Base-by-base conservation (phyloP, 1,140 invertebrate genomes). In the Phenacoccus solenopsis region DNA sequence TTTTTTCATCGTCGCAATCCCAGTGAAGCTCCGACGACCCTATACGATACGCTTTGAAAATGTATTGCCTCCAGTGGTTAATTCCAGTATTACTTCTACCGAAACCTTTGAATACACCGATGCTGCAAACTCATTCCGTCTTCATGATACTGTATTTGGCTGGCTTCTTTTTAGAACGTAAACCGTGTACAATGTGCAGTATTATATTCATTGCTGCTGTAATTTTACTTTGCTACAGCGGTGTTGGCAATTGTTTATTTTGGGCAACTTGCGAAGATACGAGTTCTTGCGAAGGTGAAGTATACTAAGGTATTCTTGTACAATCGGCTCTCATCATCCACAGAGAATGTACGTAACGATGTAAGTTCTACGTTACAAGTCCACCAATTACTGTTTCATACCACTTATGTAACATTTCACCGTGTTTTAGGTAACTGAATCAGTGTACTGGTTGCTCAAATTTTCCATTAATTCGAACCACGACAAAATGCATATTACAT, bases 1-100 rank as follows among this genome's bases (percentile, higher is more conserved):
- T n/a, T n/a, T n/a, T n/a, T n/a, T n/a, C n/a, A n/a, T n/a, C n/a
- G n/a, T n/a, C n/a, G n/a, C n/a, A n/a, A n/a, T n/a, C n/a, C n/a
- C n/a, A n/a, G n/a, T n/a, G n/a, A n/a, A n/a, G n/a, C n/a, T n/a
- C n/a, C n/a, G n/a, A n/a, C n/a, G n/a, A n/a, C n/a, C n/a, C n/a
- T n/a, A n/a, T n/a, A n/a, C n/a, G n/a, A n/a, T n/a, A n/a, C n/a
- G n/a, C n/a, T n/a, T n/a, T 3, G 5, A 24, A 56, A 76, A 98
- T 98, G 96, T 98, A 98, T 85, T 98, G 96, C 83, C 85, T 98
- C 76, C 95, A 98, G 84, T 98, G 94, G 91, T 81, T 98, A 74
- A 92, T 98, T 75, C 96, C 96, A 68, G 94, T 98, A 68, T 82
- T 98, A 70, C 83, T 98, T 67, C 95, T 98, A 79, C 96, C 96